A percentile compares a stretch with the other conserved stretches of the same genome.
These are phyloP conservation scores for Nomada ferruginata DNA, from an alignment of 2,888 invertebrate genomes.

Conservation along the genomic window DNA sequence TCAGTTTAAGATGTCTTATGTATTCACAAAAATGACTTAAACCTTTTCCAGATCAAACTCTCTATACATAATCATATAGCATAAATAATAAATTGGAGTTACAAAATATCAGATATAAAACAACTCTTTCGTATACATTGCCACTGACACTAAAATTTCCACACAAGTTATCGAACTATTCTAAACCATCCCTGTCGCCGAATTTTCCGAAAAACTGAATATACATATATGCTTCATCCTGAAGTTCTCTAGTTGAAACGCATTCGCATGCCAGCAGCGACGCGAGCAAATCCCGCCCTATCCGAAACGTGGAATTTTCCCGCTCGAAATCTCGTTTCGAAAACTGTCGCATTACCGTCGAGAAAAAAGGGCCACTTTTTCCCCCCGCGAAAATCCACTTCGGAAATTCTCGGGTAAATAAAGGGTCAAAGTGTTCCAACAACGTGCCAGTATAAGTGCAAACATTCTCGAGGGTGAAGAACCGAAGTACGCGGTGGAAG, in stretches of 20 bases:
- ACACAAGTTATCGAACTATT: too few relatives aligned
- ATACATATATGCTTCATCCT: too few relatives aligned
- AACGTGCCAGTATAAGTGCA: slow-evolving; percentile 22
- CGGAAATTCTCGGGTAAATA: neutral
- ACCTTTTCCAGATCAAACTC: too few relatives aligned
- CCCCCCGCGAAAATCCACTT: slow-evolving; percentile 34
- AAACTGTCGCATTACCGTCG: slow-evolving; percentile 31
- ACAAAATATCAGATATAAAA: too few relatives aligned
- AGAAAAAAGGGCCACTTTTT: neutral
- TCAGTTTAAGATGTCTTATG: too few relatives aligned
- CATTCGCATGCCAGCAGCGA: slow-evolving; percentile 36
- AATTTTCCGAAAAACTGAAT: neutral
- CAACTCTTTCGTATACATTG: too few relatives aligned
- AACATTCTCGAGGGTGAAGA: slow-evolving; percentile 25
- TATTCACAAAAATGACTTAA: too few relatives aligned
- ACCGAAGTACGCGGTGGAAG: slow-evolving; percentile 8
- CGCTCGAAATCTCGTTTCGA: slow-evolving; percentile 45
- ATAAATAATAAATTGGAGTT: too few relatives aligned
- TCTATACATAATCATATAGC: too few relatives aligned
- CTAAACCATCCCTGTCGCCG: too few relatives aligned
- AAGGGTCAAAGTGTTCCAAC: slow-evolving; percentile 41
- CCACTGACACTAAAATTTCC: too few relatives aligned
- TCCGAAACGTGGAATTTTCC: slow-evolving; percentile 12
- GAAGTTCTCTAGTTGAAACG: neutral
- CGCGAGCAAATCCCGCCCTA: slow-evolving; percentile 21